Evolutionary conservation across 2,113 vertebrate species (phyloP), one percentile per base, ranked within the genome.

Genomic region (Albula goreensis): DNA sequence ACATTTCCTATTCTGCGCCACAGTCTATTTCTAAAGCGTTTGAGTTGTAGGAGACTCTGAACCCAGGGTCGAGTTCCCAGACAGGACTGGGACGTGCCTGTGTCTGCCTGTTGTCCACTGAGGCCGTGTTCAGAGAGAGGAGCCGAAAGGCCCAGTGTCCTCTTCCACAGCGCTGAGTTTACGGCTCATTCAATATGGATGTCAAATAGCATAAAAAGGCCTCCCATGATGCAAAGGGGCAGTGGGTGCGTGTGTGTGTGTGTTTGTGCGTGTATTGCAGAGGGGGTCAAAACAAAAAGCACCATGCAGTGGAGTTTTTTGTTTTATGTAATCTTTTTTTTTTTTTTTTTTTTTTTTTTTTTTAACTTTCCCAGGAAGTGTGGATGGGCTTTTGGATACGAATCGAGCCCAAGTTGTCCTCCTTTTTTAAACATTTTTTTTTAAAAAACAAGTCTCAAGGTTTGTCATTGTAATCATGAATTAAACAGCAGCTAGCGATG

Each of bases 381-480:
- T 41, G 31, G 31, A 41, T 41, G 31, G 31, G 31, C 31, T 41
- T 41, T 41, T 41, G 31, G 31, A 41, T 41, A 41, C 31, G 31
- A 41, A 41, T 41, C 31, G 31, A 41, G 31, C 31, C 31, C 31
- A 41, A 41, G 31, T 41, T 41, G 31, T 41, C 31, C 31, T 41
- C 31, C 31, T 41, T 41, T 41, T 41, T 41, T 41, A 41, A 41
- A 41, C 31, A 41, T 41, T 41, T 41, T 41, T 41, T 41, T 41
- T 41, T 0, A 41, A 41, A 41, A 41, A 41, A 41, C 31, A 41
- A 41, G 31, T 41, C 31, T 41, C 31, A 41, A 41, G 79, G 63
- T 70, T 89, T 91, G 88, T 90, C 88, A 88, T 89, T 92, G 84
- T 89, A 63, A 89, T 91, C 87, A 87, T 89, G 52, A 91, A 89